Evolutionary conservation across 2,113 vertebrate species (phyloP).

Genomic region (Anhinga rufa): DNA sequence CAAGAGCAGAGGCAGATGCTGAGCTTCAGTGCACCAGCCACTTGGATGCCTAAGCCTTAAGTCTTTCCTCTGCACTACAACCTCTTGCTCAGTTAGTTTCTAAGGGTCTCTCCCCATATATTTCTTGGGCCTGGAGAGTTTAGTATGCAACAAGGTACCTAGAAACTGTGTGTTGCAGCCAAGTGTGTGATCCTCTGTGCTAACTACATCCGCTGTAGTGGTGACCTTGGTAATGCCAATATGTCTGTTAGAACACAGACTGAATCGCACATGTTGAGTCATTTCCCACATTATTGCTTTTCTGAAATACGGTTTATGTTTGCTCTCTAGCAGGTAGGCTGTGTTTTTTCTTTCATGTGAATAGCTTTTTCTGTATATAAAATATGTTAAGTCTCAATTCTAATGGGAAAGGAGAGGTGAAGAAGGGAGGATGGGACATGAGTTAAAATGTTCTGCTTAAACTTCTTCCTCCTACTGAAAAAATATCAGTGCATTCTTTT

Average conservation of each 20-base stretch:
- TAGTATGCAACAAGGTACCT: neutral
- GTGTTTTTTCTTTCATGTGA: neutral
- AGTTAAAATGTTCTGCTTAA: neutral
- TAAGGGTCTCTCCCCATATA: neutral
- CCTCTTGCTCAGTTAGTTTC: neutral
- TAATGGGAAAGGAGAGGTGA: neutral
- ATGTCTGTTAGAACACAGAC: neutral
- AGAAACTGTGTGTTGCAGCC: neutral
- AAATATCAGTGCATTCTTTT: neutral
- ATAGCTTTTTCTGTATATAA: neutral
- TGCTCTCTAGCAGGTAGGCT: neutral
- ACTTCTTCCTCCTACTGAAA: neutral
- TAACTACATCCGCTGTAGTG: fast-evolving
- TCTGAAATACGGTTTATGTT: neutral
- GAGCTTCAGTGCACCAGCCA: neutral
- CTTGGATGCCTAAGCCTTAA: neutral
- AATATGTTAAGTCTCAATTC: neutral
- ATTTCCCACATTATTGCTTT: neutral
- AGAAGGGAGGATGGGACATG: neutral
- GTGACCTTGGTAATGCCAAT: neutral
- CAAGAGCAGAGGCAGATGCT: neutral
- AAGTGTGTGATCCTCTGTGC: neutral
- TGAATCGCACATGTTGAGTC: neutral
- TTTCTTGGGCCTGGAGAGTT: neutral
- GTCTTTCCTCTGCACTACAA: neutral